These are phyloP conservation scores for Chloebia gouldiae DNA, from an alignment of 2,113 vertebrate genomes.

Conservation along the genomic window DNA sequence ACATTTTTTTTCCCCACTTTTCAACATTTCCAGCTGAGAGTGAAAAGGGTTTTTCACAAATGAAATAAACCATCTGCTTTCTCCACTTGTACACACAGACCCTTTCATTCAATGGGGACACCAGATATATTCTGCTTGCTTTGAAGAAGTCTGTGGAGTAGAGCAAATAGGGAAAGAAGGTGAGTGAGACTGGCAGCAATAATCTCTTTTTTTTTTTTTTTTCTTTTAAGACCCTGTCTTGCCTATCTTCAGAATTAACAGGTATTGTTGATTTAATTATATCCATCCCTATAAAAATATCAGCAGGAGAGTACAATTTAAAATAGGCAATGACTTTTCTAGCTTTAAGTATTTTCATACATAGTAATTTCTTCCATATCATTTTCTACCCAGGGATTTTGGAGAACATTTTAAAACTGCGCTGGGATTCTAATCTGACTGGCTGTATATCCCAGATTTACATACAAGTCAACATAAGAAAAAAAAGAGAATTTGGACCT, in stretches of 20 bases:
- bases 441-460: background rate
- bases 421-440: background rate
- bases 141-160: background rate
- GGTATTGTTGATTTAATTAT: background rate
- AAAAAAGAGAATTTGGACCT: background rate
- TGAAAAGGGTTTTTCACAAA: conserved; percentile 7
- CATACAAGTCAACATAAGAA: background rate
- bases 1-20: background rate
- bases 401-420: background rate
- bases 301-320: background rate
- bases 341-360: background rate
- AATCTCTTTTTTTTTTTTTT: background rate
- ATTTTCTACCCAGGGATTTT: background rate
- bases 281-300: background rate
- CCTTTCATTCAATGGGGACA: background rate
- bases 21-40: background rate
- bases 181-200: background rate
- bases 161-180: background rate
- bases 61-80: conserved; percentile 30
- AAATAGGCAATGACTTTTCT: background rate
- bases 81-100: background rate
- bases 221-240: background rate
- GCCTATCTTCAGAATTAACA: background rate
- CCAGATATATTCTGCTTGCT: background rate
- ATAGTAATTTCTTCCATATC: background rate